Evolutionary conservation across 2,797 vertebrate genomes (phyloP).

Genomic region (Periparus ater): DNA sequence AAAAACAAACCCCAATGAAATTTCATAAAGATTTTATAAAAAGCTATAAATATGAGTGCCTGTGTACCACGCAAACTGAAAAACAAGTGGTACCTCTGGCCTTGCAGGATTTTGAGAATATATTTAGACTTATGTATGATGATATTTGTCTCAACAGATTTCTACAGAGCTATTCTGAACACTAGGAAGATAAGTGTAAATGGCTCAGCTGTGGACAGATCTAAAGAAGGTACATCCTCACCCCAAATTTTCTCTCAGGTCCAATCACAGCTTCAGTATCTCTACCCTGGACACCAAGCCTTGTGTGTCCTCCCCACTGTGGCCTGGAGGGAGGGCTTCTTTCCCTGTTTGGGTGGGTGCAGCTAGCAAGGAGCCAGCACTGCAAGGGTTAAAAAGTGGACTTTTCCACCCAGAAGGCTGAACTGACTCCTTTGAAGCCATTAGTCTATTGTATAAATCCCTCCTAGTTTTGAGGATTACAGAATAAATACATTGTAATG

Average conservation of each 20-base stretch:
- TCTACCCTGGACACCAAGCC: not conserved
- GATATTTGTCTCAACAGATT: not conserved
- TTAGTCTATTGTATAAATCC: slow-evolving; percentile 57
- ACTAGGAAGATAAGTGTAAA: not conserved
- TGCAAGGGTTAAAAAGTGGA: slow-evolving; percentile 43
- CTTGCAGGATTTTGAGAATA: not conserved
- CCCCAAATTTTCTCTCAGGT: not conserved
- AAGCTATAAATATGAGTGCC: not conserved
- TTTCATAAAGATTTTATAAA: not conserved
- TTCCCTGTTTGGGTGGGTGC: not conserved
- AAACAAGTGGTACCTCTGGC: not conserved
- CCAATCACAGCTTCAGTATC: not conserved
- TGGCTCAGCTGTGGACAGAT: fast-evolving
- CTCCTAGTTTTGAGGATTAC: slow-evolving; percentile 53
- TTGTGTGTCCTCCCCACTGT: not conserved
- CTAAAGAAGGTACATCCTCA: not conserved
- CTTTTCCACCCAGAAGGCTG: slow-evolving; percentile 20
- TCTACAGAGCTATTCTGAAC: slow-evolving; percentile 17
- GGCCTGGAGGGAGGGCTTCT: not conserved
- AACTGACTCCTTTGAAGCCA: slow-evolving; percentile 48
- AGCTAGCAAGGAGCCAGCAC: not conserved
- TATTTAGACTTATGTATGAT: not conserved
- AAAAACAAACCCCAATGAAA: not conserved
- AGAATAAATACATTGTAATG: slow-evolving; percentile 51
- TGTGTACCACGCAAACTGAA: not conserved